Base-by-base conservation (phyloP, 2,888 invertebrate species). In the Junonia oenone region DNA sequence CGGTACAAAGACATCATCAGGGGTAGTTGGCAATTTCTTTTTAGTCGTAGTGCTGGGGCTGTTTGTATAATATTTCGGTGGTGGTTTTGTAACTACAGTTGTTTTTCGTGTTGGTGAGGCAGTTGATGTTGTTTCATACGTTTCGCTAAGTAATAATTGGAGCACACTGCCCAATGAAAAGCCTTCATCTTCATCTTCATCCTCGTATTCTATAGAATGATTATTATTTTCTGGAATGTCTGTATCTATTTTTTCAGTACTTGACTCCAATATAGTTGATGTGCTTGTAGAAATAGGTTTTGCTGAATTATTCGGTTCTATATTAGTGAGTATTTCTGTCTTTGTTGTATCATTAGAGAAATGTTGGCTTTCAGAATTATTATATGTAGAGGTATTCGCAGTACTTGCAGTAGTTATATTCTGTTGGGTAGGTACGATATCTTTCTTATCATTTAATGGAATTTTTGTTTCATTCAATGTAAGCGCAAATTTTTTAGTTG, bases 81-180 rank as follows among this genome's bases (percentile, higher is more conserved):
- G 52, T 1, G 51, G 56, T 5, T 64, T 59, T 5, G 65, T 58
- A 0, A 63, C 33, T 43, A 68, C 43, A 1, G 59, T 49, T 40
- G 58, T 19, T 29, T 67, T 69, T 46, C 65, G 67, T 27, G 59
- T 57, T 0, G 71, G 67, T 2, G 72, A 29, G 19, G 67, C 49
- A 0, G 83, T 83, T 2, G 83, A 82, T 1, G 84, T 85, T 0
- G 81, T 68, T 14, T 84, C 84, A 19, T 87, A 86, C 55, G 71
- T 81, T 27, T 90, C 91, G 54, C 91, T 90, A 26, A 94, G 86
- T 17, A 94, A 73, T n/a, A 93, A 78, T 68, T 94, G 91, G 13
- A 93, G 74, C 4, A 94, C 91, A 66, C 90, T 92, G 51, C 92
- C 93, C 19, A 94, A 88, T 0, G 93, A 93, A 68, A 93, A 92